Conservation (phyloP, 2,888 invertebrate genomes). For the Meganola albula region DNA sequence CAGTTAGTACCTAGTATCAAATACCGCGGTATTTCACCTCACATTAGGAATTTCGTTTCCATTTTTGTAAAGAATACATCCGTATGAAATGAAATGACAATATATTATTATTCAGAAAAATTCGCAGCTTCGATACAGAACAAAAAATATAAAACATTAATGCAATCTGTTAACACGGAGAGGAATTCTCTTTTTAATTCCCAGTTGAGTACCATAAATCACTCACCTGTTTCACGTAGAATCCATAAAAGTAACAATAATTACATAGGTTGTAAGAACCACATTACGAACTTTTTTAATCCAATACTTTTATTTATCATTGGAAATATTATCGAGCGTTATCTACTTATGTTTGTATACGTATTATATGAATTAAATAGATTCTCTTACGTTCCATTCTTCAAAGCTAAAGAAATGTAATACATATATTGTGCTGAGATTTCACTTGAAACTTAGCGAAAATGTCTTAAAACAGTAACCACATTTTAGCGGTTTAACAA, state of each 20-base stretch:
- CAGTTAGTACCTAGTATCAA: too few relatives aligned
- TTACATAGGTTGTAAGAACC: constrained; percentile 18
- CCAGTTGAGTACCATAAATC: constrained; percentile 64
- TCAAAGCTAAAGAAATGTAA: too few relatives aligned
- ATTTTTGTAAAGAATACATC: too few relatives aligned
- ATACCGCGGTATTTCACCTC: too few relatives aligned
- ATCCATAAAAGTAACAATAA: constrained; percentile 40
- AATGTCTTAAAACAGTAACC: constrained; percentile 19
- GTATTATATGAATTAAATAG: too few relatives aligned
- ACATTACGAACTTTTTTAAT: constrained; percentile 23
- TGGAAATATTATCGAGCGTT: too few relatives aligned
- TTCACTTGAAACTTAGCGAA: too few relatives aligned
- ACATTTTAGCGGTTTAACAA: constrained; percentile 23
- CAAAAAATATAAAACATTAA: constrained; percentile 50
- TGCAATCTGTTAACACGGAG: constrained; percentile 57
- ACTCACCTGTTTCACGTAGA: constrained; percentile 62
- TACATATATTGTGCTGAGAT: too few relatives aligned
- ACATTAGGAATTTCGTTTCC: constrained; percentile 17
- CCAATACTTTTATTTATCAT: constrained; percentile 9
- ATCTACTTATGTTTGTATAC: too few relatives aligned
- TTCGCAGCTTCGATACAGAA: constrained; percentile 22
- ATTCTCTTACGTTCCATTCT: too few relatives aligned
- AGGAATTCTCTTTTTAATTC: constrained; percentile 56
- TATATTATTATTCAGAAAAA: constrained; percentile 18
- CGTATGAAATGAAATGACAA: constrained; percentile 19